phyloP scores from a whole-genome alignment of 2,113 vertebrate genomes.

The Brachypteracias leptosomus region DNA sequence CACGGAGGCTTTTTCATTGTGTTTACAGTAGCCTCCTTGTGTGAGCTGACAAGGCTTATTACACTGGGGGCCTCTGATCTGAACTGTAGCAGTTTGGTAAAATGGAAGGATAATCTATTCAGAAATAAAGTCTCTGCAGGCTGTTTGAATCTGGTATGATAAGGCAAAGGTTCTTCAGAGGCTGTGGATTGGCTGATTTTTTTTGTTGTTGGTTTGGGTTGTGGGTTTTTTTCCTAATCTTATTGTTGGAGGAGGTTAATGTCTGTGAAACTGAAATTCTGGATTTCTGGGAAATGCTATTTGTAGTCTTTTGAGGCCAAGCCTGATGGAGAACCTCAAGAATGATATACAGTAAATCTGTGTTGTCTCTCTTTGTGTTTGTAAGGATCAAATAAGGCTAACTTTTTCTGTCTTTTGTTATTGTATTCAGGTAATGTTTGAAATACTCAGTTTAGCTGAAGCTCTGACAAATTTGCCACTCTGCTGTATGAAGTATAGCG shows the following conservation, averaged over 20 bases:
- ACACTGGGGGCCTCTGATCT: background rate
- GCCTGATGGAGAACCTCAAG: background rate
- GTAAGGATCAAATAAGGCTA: background rate
- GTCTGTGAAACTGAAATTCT: background rate
- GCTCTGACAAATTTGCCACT: background rate
- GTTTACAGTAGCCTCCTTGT: background rate
- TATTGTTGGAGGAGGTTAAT: background rate
- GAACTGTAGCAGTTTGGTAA: background rate
- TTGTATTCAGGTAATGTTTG: background rate
- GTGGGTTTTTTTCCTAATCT: rapidly evolving
- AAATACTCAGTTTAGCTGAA: background rate
- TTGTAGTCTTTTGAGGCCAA: background rate
- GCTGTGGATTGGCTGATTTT: background rate
- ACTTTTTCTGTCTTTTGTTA: background rate
- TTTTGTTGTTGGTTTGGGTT: background rate
- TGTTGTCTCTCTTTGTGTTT: background rate
- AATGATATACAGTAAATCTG: background rate
- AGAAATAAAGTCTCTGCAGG: background rate
- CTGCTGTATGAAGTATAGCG: background rate
- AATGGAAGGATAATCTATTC: background rate
- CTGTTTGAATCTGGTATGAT: background rate
- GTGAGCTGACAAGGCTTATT: background rate
- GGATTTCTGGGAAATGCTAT: background rate
- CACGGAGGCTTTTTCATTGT: background rate
- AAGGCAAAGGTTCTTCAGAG: background rate